Conservation (phyloP, 2,888 invertebrate genomes). For the Watsonalla binaria region DNA sequence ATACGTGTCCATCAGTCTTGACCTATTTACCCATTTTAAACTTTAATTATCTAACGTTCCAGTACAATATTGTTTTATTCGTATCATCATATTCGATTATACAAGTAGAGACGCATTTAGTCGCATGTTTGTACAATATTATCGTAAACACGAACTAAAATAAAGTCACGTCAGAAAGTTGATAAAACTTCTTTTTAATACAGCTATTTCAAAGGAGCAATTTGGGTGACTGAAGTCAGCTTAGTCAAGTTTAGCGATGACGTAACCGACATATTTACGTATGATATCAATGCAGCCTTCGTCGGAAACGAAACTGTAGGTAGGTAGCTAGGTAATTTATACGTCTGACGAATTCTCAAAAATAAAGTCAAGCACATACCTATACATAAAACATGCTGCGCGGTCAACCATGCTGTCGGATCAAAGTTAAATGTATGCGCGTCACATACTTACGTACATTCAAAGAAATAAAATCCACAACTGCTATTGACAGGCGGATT, state of each 20-base stretch:
- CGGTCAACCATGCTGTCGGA: conserved; percentile 3
- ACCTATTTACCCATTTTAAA: too few relatives aligned
- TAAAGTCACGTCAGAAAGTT: too few relatives aligned
- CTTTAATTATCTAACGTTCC: too few relatives aligned
- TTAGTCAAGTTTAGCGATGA: conserved; percentile 19
- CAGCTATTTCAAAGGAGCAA: not conserved
- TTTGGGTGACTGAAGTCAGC: conserved; percentile 5
- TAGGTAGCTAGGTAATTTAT: conserved; percentile 11
- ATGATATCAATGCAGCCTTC: conserved; percentile 31
- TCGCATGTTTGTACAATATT: too few relatives aligned
- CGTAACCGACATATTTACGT: conserved; percentile 30
- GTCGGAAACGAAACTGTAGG: conserved; percentile 15
- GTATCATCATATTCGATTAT: too few relatives aligned
- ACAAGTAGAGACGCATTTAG: too few relatives aligned
- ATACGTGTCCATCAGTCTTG: too few relatives aligned
- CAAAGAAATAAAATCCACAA: not conserved
- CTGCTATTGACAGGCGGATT: not conserved
- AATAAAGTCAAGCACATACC: conserved; percentile 16
- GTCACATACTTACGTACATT: not conserved
- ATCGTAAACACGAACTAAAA: too few relatives aligned
- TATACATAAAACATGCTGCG: conserved; percentile 4
- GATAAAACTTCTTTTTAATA: not conserved
- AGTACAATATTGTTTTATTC: too few relatives aligned
- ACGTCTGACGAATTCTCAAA: conserved; percentile 29
- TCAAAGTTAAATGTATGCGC: not conserved